Evolutionary conservation across 2,113 vertebrate genomes (phyloP).

Genomic region (Boleophthalmus pectinirostris): DNA sequence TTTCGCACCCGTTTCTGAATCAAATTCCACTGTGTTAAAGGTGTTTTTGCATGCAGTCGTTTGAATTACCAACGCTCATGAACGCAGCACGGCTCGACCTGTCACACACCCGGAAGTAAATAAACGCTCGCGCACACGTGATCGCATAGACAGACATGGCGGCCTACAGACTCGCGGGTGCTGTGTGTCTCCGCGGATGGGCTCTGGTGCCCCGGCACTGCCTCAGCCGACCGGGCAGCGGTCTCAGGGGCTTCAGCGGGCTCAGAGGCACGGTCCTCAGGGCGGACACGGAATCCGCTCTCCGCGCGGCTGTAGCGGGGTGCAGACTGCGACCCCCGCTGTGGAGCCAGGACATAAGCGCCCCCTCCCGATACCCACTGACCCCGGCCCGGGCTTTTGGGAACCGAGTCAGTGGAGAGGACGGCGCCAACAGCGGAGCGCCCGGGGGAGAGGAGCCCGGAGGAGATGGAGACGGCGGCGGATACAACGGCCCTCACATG

Average conservation of each 20-base stretch:
- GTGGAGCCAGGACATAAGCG: not conserved
- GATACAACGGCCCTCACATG: slow-evolving; percentile 76
- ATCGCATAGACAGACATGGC: slow-evolving; percentile 70
- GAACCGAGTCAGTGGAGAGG: slow-evolving; percentile 71
- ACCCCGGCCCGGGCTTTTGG: slow-evolving; percentile 59
- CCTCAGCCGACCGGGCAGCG: not conserved
- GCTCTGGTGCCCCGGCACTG: slow-evolving; percentile 3
- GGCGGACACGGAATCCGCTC: not conserved
- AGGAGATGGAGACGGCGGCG: slow-evolving; percentile 39
- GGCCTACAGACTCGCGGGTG: slow-evolving; percentile 61
- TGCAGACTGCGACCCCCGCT: slow-evolving; percentile 5
- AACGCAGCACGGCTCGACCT: not conserved
- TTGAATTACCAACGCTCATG: not conserved
- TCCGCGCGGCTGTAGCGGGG: not conserved
- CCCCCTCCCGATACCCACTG: not conserved
- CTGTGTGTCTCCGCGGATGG: slow-evolving; percentile 36
- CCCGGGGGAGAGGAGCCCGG: slow-evolving; percentile 76
- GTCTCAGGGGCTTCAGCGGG: slow-evolving; percentile 1
- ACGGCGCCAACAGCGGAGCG: slow-evolving; percentile 68
- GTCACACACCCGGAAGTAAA: slow-evolving; percentile 3
- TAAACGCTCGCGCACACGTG: not conserved
- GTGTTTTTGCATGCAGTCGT: not conserved
- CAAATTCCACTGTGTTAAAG: not conserved
- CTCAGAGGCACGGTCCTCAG: slow-evolving; percentile 21
- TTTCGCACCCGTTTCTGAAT: too few species aligned